Percentiles rank a stretch among this genome's conserved stretches.
Conservation (phyloP, 2,888 invertebrate genomes). For the Metalampra italica region DNA sequence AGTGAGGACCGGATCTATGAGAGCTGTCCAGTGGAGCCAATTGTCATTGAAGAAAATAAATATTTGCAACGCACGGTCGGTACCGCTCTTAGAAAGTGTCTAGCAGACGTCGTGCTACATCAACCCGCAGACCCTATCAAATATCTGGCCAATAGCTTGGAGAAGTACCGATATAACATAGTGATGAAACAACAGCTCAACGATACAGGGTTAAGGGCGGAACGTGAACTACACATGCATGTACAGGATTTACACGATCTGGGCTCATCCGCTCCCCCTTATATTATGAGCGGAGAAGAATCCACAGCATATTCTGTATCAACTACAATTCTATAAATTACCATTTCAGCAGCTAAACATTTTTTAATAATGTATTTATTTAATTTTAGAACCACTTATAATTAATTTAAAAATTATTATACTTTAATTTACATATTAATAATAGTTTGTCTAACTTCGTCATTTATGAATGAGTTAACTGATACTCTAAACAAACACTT, state of each 20-base stretch:
- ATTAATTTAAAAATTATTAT: too few relatives aligned
- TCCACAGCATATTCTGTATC: not conserved
- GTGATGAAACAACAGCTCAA: conserved; percentile 10
- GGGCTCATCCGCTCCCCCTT: not conserved
- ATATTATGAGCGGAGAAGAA: not conserved
- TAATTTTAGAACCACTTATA: conserved; percentile 2
- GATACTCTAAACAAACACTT: too few relatives aligned
- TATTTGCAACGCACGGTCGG: conserved; percentile 34
- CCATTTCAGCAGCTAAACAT: not conserved
- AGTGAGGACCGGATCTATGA: conserved; percentile 3
- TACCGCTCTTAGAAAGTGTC: conserved; percentile 30
- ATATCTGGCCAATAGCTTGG: conserved; percentile 31
- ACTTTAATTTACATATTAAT: too few relatives aligned
- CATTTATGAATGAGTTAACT: too few relatives aligned
- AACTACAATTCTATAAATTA: conserved; percentile 5
- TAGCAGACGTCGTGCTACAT: conserved; percentile 35
- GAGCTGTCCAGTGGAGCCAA: conserved; percentile 17
- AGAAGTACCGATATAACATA: conserved; percentile 24
- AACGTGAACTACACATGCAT: conserved; percentile 8
- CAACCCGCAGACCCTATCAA: conserved; percentile 37
- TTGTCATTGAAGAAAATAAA: conserved; percentile 25
- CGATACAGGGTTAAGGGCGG: conserved; percentile 18
- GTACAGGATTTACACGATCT: not conserved
- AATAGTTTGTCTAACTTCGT: too few relatives aligned
- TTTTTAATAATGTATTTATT: not conserved